Evolutionary conservation across 2,113 vertebrate genomes (phyloP).

Genomic region (Mesembrinibis cayennensis): DNA sequence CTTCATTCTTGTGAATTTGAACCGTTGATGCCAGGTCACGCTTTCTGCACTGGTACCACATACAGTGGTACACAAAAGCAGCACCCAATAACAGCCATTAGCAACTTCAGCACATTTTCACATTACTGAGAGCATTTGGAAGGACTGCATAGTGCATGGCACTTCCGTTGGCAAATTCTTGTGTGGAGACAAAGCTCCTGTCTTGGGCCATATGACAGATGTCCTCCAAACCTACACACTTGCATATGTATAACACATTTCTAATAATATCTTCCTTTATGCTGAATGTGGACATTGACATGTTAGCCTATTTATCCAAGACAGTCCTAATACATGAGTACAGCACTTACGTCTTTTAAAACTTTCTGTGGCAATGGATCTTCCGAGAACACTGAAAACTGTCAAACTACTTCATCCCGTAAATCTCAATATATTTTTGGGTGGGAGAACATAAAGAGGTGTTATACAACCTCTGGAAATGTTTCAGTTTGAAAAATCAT

Average conservation of each 20-base stretch:
- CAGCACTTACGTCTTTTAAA: neutral
- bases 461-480: slow-evolving; percentile 34
- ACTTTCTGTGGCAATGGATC: neutral
- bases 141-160: neutral
- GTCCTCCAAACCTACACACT: neutral
- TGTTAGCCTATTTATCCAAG: neutral
- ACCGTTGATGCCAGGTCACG: rapidly evolving
- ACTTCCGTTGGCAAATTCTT: neutral
- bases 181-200: neutral
- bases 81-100: rapidly evolving
- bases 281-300: neutral
- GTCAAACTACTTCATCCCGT: neutral
- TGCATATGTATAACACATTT: neutral
- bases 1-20: neutral
- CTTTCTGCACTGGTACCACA: neutral
- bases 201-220: neutral
- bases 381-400: slow-evolving; percentile 2
- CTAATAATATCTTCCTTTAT: neutral
- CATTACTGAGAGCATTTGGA: neutral
- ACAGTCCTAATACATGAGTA: neutral
- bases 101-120: neutral
- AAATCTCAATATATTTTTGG: slow-evolving; percentile 6
- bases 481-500: neutral
- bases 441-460: slow-evolving; percentile 1
- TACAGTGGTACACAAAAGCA: neutral